Base-by-base conservation (phyloP, 2,797 vertebrate genomes). In the Cuculus canorus region DNA sequence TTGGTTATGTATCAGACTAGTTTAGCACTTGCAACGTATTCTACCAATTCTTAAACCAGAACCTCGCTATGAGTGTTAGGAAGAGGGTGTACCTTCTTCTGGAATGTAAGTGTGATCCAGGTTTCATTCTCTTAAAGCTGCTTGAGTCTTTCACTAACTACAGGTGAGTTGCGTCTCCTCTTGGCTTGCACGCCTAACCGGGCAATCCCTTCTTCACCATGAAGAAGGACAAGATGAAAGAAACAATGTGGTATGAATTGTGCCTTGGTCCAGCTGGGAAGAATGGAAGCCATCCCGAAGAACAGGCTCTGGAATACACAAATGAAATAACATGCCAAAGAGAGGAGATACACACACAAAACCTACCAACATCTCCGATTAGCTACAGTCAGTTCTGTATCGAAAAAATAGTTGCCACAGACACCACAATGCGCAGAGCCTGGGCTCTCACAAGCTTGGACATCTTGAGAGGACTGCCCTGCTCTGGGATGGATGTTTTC, bases 231-330 rank as follows among this genome's bases (percentile, higher is more conserved):
- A 24, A 57, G 64, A 73, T 7, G 76, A 52, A 71, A 43, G 54
- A 71, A 79, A 35, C 68, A 39, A 32, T 0, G 2, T 45, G 53
- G 53, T 45, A 45, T 48, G 48, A 52, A 27, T 24, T 2, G 22
- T 70, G 82, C 60, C 41, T 68, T 3, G 30, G 47, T 75, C 78
- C 90, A 57, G 78, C 86, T 52, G 79, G 68, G 86, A 57, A 61
- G 68, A 52, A 61, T 5, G 61, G 75, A 56, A 83, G 45, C 10
- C 92, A 61, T 66, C 61, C 79, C 72, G 8, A 43, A 32, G 84
- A 77, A 61, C 28, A 24, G 73, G 76, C 84, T 80, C 45, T 68
- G 84, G 48, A 75, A 61, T 8, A 88, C 78, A 79, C 90, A 94
- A 73, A 92, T 33, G 17, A 59, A 71, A 6, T 8, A 13, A n/a